Evolutionary conservation across 2,797 vertebrate genomes (phyloP).

Genomic region (Fratercula arctica): DNA sequence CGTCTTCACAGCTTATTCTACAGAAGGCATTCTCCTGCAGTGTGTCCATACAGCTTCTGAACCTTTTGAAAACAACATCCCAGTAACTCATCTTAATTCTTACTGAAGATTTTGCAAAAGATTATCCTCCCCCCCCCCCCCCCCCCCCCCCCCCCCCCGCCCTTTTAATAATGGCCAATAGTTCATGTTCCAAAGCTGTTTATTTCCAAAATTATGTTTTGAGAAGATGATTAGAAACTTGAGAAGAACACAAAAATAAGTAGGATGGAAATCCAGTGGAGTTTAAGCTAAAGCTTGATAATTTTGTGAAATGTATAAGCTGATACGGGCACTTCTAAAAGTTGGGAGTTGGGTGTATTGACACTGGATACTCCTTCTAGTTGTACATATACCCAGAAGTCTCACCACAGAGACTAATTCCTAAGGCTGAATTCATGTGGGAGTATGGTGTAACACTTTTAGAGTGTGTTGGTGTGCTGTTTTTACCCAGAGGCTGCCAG

Average conservation of each 20-base stretch:
- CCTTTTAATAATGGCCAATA: neutral
- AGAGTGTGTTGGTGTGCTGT: neutral
- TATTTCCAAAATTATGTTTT: neutral
- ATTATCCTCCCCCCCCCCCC: neutral
- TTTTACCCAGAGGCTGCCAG: neutral
- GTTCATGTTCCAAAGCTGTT: neutral
- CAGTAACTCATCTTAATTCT: neutral
- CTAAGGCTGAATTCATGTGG: neutral
- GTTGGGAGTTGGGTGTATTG: neutral
- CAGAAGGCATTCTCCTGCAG: neutral
- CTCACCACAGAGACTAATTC: neutral
- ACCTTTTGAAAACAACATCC: neutral
- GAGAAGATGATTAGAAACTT: neutral
- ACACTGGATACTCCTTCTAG: neutral
- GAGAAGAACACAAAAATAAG: neutral
- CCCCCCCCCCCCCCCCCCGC: too few relatives aligned
- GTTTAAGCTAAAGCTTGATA: neutral
- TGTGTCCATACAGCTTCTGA: rapidly evolving
- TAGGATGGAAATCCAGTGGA: neutral
- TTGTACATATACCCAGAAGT: neutral
- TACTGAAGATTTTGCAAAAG: neutral
- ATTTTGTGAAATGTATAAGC: neutral
- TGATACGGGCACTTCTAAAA: neutral
- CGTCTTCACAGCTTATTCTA: neutral
- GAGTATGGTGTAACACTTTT: neutral